Conservation (phyloP, 2,888 invertebrate genomes). For the Drosophila melanosoma region DNA sequence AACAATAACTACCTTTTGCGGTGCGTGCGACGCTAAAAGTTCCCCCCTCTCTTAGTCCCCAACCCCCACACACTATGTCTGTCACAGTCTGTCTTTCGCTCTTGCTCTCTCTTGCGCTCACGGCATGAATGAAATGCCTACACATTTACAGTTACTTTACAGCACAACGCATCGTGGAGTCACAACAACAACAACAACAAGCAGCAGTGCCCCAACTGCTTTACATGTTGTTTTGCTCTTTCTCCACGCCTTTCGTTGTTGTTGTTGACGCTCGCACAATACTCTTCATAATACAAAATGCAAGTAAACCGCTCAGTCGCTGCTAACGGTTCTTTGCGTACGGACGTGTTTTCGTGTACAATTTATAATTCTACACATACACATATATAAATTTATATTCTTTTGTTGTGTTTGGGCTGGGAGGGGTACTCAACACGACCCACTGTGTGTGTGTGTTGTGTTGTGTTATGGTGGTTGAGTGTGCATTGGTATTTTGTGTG, state of each 20-base stretch:
- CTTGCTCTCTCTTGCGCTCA: slow-evolving; percentile 29
- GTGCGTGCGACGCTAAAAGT: slow-evolving; percentile 68
- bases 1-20: slow-evolving; percentile 44
- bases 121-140: slow-evolving; percentile 77
- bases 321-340: slow-evolving; percentile 85
- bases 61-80: slow-evolving; percentile 11
- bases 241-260: slow-evolving; percentile 28
- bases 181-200: slow-evolving; percentile 29
- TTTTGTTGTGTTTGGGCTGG: slow-evolving; percentile 16
- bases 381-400: slow-evolving; percentile 11
- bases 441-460: slow-evolving; percentile 9
- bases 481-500: slow-evolving; percentile 64
- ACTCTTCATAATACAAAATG: slow-evolving; percentile 54
- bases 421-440: slow-evolving; percentile 24
- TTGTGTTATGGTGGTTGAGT: slow-evolving; percentile 21
- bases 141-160: slow-evolving; percentile 78
- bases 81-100: slow-evolving; percentile 5
- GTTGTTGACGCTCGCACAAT: slow-evolving; percentile 31
- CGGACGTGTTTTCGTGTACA: slow-evolving; percentile 75
- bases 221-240: slow-evolving; percentile 63
- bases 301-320: slow-evolving; percentile 75
- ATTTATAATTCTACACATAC: slow-evolving; percentile 6
- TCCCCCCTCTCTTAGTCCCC: neutral
- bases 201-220: slow-evolving; percentile 54
- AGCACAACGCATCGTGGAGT: slow-evolving; percentile 36